A percentile compares a stretch with the other conserved stretches of the same genome.
These are phyloP conservation scores for Aspidoscelis tigris DNA, from an alignment of 2,113 vertebrate genomes.

Conservation along the genomic window DNA sequence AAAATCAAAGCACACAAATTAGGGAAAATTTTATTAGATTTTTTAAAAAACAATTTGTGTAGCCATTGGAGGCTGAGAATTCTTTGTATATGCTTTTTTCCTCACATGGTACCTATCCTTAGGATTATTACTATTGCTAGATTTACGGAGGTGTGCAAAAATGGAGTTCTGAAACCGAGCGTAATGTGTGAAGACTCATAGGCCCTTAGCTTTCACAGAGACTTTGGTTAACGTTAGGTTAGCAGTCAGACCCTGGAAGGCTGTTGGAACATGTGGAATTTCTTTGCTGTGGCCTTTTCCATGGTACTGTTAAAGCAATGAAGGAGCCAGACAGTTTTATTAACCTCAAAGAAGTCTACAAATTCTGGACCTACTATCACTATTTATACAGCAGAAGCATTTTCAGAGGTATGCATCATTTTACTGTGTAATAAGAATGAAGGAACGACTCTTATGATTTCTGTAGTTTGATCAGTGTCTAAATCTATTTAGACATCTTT, in stretches of 20 bases:
- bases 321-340: background rate
- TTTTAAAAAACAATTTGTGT: no score
- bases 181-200: background rate
- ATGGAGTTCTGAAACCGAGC: background rate
- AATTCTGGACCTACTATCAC: background rate
- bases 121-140: background rate
- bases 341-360: background rate
- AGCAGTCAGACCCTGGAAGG: no score
- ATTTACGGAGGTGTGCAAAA: background rate
- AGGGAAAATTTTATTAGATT: no score
- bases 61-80: background rate
- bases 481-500: conserved; percentile 2
- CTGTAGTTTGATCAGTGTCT: background rate
- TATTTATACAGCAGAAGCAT: background rate
- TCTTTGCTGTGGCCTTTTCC: background rate
- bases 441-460: background rate
- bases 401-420: background rate
- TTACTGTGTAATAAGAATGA: background rate
- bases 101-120: background rate
- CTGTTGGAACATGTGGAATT: no score
- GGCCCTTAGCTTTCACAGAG: background rate
- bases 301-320: background rate
- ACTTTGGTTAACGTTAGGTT: no score
- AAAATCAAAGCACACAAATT: background rate
- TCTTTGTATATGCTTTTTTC: background rate